Percentiles rank a stretch among this genome's conserved stretches.
Conservation (phyloP, 1,140 invertebrate genomes). For the Papilio dardanus region DNA sequence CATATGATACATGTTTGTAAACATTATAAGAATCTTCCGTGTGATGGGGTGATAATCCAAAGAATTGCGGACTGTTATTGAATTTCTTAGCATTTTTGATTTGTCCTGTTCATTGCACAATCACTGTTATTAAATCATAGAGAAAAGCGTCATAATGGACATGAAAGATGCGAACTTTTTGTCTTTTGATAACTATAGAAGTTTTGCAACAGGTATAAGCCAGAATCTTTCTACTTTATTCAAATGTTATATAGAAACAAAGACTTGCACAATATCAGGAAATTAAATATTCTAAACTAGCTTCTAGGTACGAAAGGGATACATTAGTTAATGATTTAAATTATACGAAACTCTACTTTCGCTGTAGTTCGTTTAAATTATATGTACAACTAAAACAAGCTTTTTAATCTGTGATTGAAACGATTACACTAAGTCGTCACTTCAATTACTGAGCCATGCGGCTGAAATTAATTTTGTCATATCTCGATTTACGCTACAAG, state of each 20-base stretch:
- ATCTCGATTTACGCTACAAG: constrained; percentile 72
- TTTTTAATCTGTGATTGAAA: constrained; percentile 53
- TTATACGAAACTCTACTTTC: not conserved
- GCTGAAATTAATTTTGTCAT: constrained; percentile 74
- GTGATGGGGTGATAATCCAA: constrained; percentile 74
- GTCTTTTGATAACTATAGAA: no score
- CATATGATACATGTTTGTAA: constrained; percentile 1
- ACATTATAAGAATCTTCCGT: constrained; percentile 52
- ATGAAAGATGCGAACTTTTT: not conserved
- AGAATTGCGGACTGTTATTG: constrained; percentile 75
- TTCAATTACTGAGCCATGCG: constrained; percentile 70
- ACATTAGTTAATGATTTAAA: no score
- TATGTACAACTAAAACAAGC: not conserved
- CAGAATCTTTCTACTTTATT: no score
- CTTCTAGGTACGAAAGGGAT: no score
- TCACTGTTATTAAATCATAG: constrained; percentile 45
- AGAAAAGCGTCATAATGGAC: not conserved
- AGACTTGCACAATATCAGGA: no score
- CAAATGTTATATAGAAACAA: no score
- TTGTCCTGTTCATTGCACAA: constrained; percentile 61
- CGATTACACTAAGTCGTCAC: constrained; percentile 65
- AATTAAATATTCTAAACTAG: no score
- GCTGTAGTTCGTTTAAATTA: not conserved
- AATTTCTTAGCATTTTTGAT: constrained; percentile 78
- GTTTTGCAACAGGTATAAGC: no score